Base-by-base conservation (phyloP, 1,140 invertebrate genomes). In the Drosophila bifasciata region DNA sequence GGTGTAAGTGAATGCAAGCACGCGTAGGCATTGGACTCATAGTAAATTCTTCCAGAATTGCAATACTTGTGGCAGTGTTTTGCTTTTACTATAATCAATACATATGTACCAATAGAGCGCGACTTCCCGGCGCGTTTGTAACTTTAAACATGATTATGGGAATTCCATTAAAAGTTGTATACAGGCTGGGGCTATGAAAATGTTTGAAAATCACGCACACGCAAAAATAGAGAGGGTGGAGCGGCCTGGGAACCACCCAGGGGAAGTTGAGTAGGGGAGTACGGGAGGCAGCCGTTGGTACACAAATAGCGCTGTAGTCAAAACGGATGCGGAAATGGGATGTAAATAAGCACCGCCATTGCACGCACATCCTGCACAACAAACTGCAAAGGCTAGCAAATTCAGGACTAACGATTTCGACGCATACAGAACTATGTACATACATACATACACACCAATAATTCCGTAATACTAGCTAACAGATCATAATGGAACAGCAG, bases 81-180 rank as follows among this genome's bases (percentile, higher is more conserved):
- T n/a, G n/a, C n/a, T n/a, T n/a, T n/a, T n/a, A n/a, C n/a, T n/a
- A n/a, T n/a, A n/a, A n/a, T 21, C 19, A 21, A 21, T 21, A 21
- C 4, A 21, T 21, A 19, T 2, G 2, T 19, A 21, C 32, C 11
- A 39, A 40, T 40, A 40, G 32, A 46, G 39, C 16, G 0, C 39
- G 46, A 55, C 21, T 53, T 66, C 0, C 21, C 48, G 28, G 16
- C 19, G 19, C 49, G 46, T 55, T 57, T 40, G 36, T 13, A 68
- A 68, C 50, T 86, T 76, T 43, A 70, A 86, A 73, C 74, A 57
- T 71, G 75, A 84, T 83, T 75, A 83, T 79, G 67, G 56, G 61
- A 80, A 85, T 86, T 77, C 72, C 73, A 85, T 85, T 85, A 86
- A 77, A 85, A 85, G 28, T 85, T 86, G 74, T 48, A 67, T 52